phyloP scores from a whole-genome alignment of 2,888 invertebrate genomes.

The Rutpela maculata region DNA sequence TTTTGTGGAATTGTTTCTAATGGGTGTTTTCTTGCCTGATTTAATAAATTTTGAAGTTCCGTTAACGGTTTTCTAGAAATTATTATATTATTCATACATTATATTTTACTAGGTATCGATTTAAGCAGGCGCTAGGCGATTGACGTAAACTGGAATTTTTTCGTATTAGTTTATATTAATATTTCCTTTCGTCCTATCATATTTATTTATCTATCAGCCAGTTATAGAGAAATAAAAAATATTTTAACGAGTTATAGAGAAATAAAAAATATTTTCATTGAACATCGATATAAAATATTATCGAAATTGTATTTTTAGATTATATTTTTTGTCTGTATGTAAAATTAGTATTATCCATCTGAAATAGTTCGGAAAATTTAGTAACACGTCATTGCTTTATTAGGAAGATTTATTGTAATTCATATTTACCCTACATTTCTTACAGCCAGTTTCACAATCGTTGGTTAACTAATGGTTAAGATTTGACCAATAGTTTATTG shows the following conservation, averaged over 20 bases:
- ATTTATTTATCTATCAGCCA: too few species aligned
- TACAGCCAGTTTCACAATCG: too few species aligned
- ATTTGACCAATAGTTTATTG: too few species aligned
- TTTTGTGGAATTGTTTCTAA: not conserved
- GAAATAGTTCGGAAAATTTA: not conserved
- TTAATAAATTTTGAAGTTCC: not conserved
- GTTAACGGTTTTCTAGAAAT: not conserved
- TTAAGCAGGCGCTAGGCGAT: not conserved
- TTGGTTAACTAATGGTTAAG: too few species aligned
- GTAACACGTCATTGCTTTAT: too few species aligned
- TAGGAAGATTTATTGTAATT: too few species aligned
- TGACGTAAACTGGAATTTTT: slow-evolving; percentile 2
- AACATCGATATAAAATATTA: not conserved
- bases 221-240: too few species aligned
- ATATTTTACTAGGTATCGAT: not conserved
- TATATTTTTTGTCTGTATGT: not conserved
- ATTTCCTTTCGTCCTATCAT: not conserved
- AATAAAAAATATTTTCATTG: not conserved
- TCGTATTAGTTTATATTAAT: not conserved
- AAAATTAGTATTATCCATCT: not conserved
- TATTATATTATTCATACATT: not conserved
- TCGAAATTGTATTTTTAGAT: not conserved
- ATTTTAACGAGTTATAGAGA: too few species aligned
- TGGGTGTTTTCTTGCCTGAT: not conserved
- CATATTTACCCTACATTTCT: too few species aligned